Conservation (phyloP, 2,113 vertebrate species). For the Ochotona curzoniae region DNA sequence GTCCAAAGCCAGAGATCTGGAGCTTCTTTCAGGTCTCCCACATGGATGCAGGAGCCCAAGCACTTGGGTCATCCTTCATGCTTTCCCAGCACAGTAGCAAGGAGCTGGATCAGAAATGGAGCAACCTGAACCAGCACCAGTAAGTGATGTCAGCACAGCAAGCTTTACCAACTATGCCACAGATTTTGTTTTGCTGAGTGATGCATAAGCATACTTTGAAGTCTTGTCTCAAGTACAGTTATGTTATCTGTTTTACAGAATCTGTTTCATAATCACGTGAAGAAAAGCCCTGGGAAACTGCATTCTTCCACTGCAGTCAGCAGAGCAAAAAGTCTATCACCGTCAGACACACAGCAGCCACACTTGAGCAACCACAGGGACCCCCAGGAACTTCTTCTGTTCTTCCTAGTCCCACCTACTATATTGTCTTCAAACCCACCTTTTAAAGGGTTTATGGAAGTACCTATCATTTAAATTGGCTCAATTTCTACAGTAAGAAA, state of each 20-base stretch:
- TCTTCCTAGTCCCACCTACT: neutral
- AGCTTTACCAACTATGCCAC: no score
- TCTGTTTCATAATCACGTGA: neutral
- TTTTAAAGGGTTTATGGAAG: neutral
- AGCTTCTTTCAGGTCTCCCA: no score
- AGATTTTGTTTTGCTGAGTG: neutral
- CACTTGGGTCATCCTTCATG: no score
- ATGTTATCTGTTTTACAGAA: neutral
- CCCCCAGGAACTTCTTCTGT: neutral
- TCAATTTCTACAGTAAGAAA: neutral
- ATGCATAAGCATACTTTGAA: conserved; percentile 1
- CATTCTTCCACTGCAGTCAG: neutral
- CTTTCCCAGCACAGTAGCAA: no score
- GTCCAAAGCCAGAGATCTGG: no score
- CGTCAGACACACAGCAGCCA: neutral
- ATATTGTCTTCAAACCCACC: neutral
- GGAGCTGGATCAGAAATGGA: no score
- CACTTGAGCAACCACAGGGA: neutral
- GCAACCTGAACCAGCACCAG: no score
- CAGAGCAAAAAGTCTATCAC: neutral
- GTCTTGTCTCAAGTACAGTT: neutral
- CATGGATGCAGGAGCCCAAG: no score
- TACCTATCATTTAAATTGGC: neutral
- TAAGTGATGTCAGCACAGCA: no score
- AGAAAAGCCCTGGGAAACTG: neutral